Percentiles rank a stretch among this genome's conserved stretches.
Evolutionary conservation across 2,797 vertebrate species (phyloP).

Genomic region (Tolypeutes matacus): DNA sequence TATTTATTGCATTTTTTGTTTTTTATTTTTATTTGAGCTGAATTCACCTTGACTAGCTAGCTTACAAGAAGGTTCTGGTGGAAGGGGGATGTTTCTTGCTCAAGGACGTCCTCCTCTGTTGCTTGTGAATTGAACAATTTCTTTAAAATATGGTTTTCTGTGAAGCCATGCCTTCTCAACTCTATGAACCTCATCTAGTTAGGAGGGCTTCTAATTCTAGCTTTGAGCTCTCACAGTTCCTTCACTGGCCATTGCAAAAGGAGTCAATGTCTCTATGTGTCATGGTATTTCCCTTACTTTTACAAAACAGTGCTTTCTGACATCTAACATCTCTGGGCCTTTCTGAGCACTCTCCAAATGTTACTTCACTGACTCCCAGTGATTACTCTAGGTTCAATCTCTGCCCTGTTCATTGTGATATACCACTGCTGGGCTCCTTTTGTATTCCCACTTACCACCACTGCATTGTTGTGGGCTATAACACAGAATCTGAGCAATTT

Average conservation of each 20-base stretch:
- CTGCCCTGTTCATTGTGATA: neutral
- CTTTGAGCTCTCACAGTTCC: neutral
- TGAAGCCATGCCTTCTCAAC: neutral
- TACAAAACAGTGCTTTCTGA: conserved; percentile 15
- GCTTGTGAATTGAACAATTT: conserved; percentile 14
- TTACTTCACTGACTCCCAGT: neutral
- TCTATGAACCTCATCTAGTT: neutral
- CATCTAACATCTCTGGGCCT: neutral
- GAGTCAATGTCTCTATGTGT: neutral
- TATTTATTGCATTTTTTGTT: conserved; percentile 18
- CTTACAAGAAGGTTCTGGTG: neutral
- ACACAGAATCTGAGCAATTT: conserved; percentile 9
- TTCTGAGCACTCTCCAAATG: neutral
- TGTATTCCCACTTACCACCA: neutral
- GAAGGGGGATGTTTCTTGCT: neutral
- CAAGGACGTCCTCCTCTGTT: neutral
- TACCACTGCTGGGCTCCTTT: neutral
- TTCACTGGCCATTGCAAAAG: neutral
- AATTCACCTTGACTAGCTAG: neutral
- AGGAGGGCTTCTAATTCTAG: neutral
- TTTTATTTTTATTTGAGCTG: conserved; percentile 33
- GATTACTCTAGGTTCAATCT: neutral
- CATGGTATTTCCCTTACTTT: neutral
- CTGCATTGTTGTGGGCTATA: neutral
- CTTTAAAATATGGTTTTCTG: neutral